These are phyloP conservation scores for Lasioglossum malachurum DNA, from an alignment of 2,888 invertebrate genomes.

Conservation along the genomic window DNA sequence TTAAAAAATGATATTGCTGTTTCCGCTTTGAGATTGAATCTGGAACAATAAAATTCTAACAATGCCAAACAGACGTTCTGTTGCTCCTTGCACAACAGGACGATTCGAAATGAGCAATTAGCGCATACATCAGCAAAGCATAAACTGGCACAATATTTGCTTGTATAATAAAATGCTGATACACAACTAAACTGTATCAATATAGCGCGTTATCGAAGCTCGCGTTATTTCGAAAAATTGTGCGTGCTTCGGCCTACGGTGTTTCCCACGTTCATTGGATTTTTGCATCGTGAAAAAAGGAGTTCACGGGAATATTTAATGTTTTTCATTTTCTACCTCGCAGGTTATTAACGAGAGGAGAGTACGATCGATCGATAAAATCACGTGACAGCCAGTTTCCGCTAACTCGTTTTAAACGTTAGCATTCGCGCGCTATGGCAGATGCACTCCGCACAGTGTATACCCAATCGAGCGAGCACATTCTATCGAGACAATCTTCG, in stretches of 20 bases:
- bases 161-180: neutral
- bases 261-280: neutral
- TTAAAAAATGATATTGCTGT: too few species aligned
- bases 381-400: neutral
- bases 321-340: neutral
- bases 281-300: neutral
- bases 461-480: constrained; percentile 1
- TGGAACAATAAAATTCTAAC: neutral
- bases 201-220: neutral
- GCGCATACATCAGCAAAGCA: neutral
- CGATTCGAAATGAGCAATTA: neutral
- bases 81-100: neutral
- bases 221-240: constrained; percentile 5
- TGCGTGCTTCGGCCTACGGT: neutral
- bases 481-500: constrained; percentile 17
- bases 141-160: neutral
- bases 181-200: neutral
- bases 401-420: neutral
- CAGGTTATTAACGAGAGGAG: neutral
- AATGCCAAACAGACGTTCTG: neutral
- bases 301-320: neutral
- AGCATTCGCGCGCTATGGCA: neutral
- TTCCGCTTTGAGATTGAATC: too few species aligned
- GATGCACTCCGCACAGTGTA: neutral
- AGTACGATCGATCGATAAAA: neutral